Conservation (phyloP, 2,888 invertebrate genomes). For the Celastrina argiolus region DNA sequence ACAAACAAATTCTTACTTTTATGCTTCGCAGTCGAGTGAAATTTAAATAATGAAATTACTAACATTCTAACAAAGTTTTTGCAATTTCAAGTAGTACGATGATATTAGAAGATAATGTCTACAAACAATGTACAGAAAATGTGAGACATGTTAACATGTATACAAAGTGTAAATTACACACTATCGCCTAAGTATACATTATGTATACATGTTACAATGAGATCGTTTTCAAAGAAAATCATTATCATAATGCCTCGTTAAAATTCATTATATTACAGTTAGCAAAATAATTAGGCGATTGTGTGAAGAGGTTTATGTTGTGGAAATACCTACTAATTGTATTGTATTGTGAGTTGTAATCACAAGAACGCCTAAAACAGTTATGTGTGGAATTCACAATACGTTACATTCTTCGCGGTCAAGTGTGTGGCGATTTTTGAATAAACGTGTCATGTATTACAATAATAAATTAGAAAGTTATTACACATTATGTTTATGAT, state of each 20-base stretch:
- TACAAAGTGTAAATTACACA: neutral
- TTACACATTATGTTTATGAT: neutral
- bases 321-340: conserved; percentile 4
- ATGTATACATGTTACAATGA: neutral
- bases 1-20: too few species aligned
- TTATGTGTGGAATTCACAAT: neutral
- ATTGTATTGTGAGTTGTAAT: neutral
- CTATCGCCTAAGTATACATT: neutral
- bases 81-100: too few species aligned
- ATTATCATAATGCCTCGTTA: conserved; percentile 6
- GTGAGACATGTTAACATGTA: neutral
- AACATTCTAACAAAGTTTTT: too few species aligned
- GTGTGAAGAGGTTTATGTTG: neutral
- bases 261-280: neutral
- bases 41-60: too few species aligned
- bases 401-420: neutral
- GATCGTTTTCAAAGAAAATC: neutral
- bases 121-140: neutral
- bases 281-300: neutral
- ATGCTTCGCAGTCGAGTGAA: too few species aligned
- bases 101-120: neutral
- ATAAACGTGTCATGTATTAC: neutral
- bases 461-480: neutral
- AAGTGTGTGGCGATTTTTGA: neutral
- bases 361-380: neutral